Base-by-base conservation (phyloP, 2,113 vertebrate genomes). In the Oryctolagus cuniculus region DNA sequence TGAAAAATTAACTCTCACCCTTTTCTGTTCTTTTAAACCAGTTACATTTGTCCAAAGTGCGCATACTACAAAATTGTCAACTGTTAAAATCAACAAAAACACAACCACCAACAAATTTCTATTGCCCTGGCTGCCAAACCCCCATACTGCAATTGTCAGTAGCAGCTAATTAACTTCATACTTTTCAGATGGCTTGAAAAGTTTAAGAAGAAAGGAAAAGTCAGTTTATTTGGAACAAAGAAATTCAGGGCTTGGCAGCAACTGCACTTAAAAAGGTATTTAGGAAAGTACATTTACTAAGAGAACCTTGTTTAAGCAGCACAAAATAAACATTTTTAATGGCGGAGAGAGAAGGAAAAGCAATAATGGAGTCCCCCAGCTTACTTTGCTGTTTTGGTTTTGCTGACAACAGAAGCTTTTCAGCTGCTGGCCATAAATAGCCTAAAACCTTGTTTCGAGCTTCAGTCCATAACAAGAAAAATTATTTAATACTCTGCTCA, bases 271-370 rank as follows among this genome's bases (percentile, higher is more conserved):
- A 81, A 96, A 98, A 97, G 97, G 87, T 97, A 98, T 94, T 95
- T 95, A 95, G 96, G 94, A 95, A 98, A 98, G 93, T 96, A 75
- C 77, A 97, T 90, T 97, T 98, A 95, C 97, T 96, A 91, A 97
- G 96, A 94, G 92, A 73, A 96, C 58, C 85, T 89, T 97, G 80
- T 96, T 97, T 98, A 93, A 96, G 95, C 96, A 97, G 96, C 95
- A 97, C 90, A 97, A 97, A 97, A 95, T 96, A 98, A 98, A 98
- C 96, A 97, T 80, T 93, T 96, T 83, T 94, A 96, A 97, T 97
- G 83, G 87, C 97, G 87, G 73, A 22, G 75, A 91, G 72, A 75
- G 49, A 55, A 90, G 77, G 88, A 97, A 92, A 96, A 96, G 95
- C 83, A 97, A 91, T 95, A 95, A 95, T 89, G 91, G 92, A 97